phyloP scores from a whole-genome alignment of 2,113 vertebrate species.

The Zosterops pallidus region DNA sequence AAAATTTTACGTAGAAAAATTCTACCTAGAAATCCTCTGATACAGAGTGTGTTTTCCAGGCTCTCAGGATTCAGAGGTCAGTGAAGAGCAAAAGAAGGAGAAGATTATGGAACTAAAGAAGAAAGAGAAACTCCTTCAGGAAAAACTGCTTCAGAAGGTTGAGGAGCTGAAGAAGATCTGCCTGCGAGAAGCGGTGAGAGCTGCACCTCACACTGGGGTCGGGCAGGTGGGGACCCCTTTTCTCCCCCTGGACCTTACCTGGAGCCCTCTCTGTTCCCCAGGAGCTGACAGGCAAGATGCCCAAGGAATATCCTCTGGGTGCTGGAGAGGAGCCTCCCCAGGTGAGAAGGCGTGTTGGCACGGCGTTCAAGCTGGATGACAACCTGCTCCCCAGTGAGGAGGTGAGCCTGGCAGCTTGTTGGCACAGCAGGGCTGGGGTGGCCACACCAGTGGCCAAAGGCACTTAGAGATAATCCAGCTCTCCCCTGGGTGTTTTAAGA shows the following conservation, averaged over 20 bases:
- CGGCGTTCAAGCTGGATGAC: constrained; percentile 89
- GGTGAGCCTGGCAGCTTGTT: constrained; percentile 61
- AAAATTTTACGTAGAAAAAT: neutral
- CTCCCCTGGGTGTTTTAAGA: neutral
- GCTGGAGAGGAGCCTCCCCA: constrained; percentile 88
- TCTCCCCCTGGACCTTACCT: neutral
- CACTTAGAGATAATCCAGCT: neutral
- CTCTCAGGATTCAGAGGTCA: constrained; percentile 90
- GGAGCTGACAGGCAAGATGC: constrained; percentile 91
- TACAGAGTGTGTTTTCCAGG: constrained; percentile 68
- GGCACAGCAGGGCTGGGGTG: neutral
- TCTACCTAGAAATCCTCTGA: neutral
- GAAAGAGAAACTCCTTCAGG: constrained; percentile 88
- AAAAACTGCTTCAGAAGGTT: constrained; percentile 84
- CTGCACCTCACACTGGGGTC: accelerated
- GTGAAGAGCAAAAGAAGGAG: constrained; percentile 92
- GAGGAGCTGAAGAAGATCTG: constrained; percentile 94
- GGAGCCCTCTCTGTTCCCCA: constrained; percentile 50
- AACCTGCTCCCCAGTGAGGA: constrained; percentile 83
- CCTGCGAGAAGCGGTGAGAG: constrained; percentile 92
- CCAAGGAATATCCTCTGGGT: constrained; percentile 89
- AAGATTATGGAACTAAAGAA: constrained; percentile 90
- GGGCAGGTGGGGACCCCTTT: neutral
- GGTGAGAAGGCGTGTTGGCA: constrained; percentile 86
- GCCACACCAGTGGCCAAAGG: neutral